Base-by-base conservation (phyloP, 2,888 invertebrate species). In the Lepidocyrtoides sp. region DNA sequence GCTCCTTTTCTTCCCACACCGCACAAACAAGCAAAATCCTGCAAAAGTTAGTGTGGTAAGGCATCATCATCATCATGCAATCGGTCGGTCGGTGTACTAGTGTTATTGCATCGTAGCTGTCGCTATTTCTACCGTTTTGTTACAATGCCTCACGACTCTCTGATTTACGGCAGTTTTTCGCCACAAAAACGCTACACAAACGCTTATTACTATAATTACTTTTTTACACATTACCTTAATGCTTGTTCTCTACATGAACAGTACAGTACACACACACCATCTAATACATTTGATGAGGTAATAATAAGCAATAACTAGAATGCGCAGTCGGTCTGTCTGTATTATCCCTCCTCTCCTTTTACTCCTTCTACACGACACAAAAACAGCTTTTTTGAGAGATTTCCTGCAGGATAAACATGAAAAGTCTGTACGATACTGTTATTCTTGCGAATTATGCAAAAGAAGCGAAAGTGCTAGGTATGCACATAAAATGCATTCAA, bases 1-100 rank as follows among this genome's bases (percentile, higher is more conserved):
- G 83, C 83, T 41, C n/a, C 44, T 44, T 66, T 60, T 14, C 44
- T 83, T 83, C 83, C 66, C 83, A 83, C 83, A 83, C 79, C 57
- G 8, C 12, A 29, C 29, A 12, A 63, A 63, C 29, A 63, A 63
- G 26, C 60, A 60, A 26, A 3, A 29, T 36, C 29, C 26, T 2
- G n/a, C 0, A 14, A 32, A 63, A 63, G 29, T 63, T 63, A 8
- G 57, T 63, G 29, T n/a, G 57, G 57, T 48, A n/a, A 14, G 48
- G 12, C 2, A 36, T 36, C 3, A 20, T 20, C 10, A 17, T 29
- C n/a, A 69, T 75, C 12, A 75, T 75, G 75, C 75, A 75, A 48
- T 69, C 17, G 36, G 66, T 66, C 57, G 57, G 32, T 17, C 2
- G 63, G 48, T 12, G 12, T 12, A 48, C 51, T 60, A 17, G 0